Evolutionary conservation across 2,797 vertebrate genomes (phyloP).

Genomic region (Lycodopsis pacificus): DNA sequence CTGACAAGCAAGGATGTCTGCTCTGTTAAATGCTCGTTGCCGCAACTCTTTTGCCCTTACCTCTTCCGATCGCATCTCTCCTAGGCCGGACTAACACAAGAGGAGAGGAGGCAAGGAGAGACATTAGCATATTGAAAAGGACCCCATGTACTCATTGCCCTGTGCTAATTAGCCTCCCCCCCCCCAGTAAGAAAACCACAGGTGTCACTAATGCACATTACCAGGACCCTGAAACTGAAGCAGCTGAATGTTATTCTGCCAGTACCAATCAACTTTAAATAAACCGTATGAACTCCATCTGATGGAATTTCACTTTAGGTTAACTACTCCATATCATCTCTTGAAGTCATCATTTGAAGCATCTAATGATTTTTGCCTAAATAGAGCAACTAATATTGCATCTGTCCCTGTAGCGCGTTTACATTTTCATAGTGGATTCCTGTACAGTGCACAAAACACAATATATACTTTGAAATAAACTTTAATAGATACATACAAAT

Average conservation of each 20-base stretch:
- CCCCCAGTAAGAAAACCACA: not conserved
- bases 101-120: too few relatives aligned
- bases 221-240: not conserved
- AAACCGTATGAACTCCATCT: not conserved
- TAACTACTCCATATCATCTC: not conserved
- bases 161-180: not conserved
- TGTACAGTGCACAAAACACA: constrained; percentile 7
- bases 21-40: too few relatives aligned
- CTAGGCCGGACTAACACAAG: too few relatives aligned
- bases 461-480: constrained; percentile 87
- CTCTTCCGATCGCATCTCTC: too few relatives aligned
- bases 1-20: too few relatives aligned
- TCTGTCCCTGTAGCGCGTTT: not conserved
- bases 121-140: too few relatives aligned
- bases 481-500: constrained; percentile 91
- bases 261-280: not conserved
- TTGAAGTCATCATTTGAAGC: not conserved
- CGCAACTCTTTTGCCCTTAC: too few relatives aligned
- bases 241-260: not conserved
- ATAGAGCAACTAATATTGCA: not conserved
- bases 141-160: not conserved
- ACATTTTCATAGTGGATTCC: not conserved
- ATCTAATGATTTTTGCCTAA: not conserved
- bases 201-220: not conserved
- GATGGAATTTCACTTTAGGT: not conserved